Evolutionary conservation across 2,888 invertebrate species (phyloP).

Genomic region (Macaria notata): DNA sequence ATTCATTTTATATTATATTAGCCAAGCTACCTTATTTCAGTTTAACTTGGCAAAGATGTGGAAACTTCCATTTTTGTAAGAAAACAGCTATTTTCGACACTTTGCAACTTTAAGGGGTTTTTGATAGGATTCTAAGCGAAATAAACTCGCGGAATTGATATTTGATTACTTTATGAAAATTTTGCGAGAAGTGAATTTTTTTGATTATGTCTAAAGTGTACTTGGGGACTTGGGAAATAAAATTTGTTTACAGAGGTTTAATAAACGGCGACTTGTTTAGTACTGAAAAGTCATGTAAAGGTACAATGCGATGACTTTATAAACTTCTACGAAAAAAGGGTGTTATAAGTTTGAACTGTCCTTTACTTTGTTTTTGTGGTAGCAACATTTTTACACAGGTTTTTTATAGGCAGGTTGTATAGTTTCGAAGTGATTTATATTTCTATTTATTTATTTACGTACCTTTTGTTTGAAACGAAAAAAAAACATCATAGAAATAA

Average conservation of each 20-base stretch:
- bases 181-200: conserved; percentile 9
- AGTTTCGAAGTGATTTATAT: no score
- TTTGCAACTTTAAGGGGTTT: conserved; percentile 27
- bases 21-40: conserved; percentile 20
- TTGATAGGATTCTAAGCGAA: conserved; percentile 30
- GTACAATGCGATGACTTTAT: no score
- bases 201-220: conserved; percentile 14
- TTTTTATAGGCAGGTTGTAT: no score
- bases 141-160: conserved; percentile 29
- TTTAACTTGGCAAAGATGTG: conserved; percentile 25
- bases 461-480: no score
- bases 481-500: no score
- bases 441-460: no score
- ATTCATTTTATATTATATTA: conserved; percentile 18
- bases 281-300: no score
- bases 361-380: no score
- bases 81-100: conserved; percentile 25
- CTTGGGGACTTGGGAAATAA: conserved; percentile 4
- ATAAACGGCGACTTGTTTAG: no score
- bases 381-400: no score
- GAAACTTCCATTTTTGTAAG: conserved; percentile 29
- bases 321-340: no score
- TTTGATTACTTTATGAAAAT: conserved; percentile 25
- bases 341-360: no score
- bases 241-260: neutral